These are phyloP conservation scores for Pygoscelis antarcticus DNA, from an alignment of 2,113 vertebrate genomes.

Conservation along the genomic window DNA sequence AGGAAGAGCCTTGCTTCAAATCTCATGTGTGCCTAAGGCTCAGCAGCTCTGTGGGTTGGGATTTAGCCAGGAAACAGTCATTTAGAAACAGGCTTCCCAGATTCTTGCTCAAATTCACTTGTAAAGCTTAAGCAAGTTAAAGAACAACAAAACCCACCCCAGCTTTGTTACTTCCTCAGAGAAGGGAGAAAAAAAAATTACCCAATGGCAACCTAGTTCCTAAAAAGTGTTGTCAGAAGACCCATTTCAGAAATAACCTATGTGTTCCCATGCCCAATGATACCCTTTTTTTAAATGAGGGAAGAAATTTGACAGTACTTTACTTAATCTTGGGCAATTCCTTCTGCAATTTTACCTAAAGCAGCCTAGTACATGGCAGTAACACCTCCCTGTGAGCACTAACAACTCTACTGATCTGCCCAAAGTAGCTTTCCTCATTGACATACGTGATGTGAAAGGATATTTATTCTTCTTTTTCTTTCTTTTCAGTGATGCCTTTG, in stretches of 20 bases:
- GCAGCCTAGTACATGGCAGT: not conserved
- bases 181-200: not conserved
- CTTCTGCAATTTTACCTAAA: not conserved
- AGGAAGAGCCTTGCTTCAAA: conserved; percentile 10
- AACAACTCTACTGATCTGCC: not conserved
- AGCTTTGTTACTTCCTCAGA: not conserved
- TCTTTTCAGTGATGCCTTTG: conserved; percentile 88
- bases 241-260: not conserved
- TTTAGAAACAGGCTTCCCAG: not conserved
- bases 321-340: not conserved
- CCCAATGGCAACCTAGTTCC: not conserved
- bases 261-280: not conserved
- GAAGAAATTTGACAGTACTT: not conserved
- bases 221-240: not conserved
- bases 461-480: not conserved
- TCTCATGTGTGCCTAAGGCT: conserved; percentile 21
- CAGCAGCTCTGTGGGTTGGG: conserved; percentile 24
- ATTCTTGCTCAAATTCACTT: not conserved
- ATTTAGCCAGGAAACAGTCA: not conserved
- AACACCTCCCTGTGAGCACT: not conserved
- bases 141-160: not conserved
- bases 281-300: not conserved
- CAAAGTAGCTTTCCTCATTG: not conserved
- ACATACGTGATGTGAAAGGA: not conserved
- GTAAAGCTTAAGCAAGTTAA: not conserved